Evolutionary conservation across 2,113 vertebrate genomes (phyloP).

Genomic region (Natator depressus): DNA sequence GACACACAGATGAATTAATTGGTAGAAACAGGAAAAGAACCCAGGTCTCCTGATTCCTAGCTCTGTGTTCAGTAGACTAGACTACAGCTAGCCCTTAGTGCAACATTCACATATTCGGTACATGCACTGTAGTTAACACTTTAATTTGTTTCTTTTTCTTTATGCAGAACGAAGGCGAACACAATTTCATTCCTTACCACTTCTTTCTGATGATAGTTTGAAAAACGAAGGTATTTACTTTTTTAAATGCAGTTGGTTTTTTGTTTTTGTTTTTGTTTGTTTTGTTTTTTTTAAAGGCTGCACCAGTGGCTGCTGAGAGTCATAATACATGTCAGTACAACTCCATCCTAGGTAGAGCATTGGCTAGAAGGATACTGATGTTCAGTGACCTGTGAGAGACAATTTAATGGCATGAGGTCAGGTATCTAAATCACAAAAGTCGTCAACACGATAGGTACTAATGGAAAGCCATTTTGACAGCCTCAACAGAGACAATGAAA

Average conservation of each 20-base stretch:
- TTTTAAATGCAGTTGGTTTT: constrained; percentile 19
- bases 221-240: constrained; percentile 67
- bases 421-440: constrained; percentile 23
- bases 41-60: neutral
- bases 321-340: neutral
- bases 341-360: neutral
- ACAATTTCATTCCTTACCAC: neutral
- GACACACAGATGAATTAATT: neutral
- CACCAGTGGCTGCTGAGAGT: neutral
- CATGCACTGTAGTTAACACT: neutral
- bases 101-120: neutral
- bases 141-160: constrained; percentile 31
- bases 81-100: neutral
- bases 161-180: constrained; percentile 42
- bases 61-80: neutral
- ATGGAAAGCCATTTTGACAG: neutral
- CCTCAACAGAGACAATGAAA: neutral
- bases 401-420: neutral
- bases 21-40: neutral
- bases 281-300: constrained; percentile 6
- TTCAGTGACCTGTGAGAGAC: neutral
- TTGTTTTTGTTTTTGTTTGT: constrained; percentile 1
- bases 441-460: constrained; percentile 11
- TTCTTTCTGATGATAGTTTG: neutral
- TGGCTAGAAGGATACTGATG: neutral